Evolutionary conservation across 2,888 invertebrate genomes (phyloP).

Genomic region (Drosophila picticornis): DNA sequence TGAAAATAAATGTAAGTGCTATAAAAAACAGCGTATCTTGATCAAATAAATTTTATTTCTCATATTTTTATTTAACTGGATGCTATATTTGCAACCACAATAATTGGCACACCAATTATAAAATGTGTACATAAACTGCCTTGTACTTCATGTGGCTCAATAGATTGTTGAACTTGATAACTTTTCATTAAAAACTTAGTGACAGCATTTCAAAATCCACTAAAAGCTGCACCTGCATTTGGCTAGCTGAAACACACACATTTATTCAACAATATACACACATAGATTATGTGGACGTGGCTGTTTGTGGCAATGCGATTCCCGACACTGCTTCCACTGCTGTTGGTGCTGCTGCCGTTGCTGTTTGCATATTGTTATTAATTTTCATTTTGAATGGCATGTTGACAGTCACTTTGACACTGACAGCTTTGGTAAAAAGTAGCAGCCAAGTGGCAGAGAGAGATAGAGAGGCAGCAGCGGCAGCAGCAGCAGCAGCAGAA

Average conservation of each 20-base stretch:
- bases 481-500: slow-evolving; percentile 1
- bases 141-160: slow-evolving; percentile 14
- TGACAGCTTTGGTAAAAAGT: slow-evolving; percentile 76
- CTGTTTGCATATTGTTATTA: slow-evolving; percentile 78
- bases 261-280: slow-evolving; percentile 2
- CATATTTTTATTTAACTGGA: not conserved
- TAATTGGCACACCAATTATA: slow-evolving; percentile 30
- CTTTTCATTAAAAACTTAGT: slow-evolving; percentile 47
- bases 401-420: slow-evolving; percentile 83
- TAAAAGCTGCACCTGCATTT: slow-evolving; percentile 59
- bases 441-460: slow-evolving; percentile 38
- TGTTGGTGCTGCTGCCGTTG: slow-evolving; percentile 31
- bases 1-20: not conserved
- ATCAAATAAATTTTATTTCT: not conserved
- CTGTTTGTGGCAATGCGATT: slow-evolving; percentile 33
- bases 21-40: not conserved
- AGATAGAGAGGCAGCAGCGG: slow-evolving; percentile 1
- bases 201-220: slow-evolving; percentile 39
- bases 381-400: slow-evolving; percentile 83
- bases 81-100: slow-evolving; percentile 7
- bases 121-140: slow-evolving; percentile 26
- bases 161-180: slow-evolving; percentile 58
- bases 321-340: not conserved
- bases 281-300: slow-evolving; percentile 32
- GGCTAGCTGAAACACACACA: slow-evolving; percentile 34